Evolutionary conservation across 2,888 invertebrate species (phyloP).

Genomic region (Carpatolechia fugitivella): DNA sequence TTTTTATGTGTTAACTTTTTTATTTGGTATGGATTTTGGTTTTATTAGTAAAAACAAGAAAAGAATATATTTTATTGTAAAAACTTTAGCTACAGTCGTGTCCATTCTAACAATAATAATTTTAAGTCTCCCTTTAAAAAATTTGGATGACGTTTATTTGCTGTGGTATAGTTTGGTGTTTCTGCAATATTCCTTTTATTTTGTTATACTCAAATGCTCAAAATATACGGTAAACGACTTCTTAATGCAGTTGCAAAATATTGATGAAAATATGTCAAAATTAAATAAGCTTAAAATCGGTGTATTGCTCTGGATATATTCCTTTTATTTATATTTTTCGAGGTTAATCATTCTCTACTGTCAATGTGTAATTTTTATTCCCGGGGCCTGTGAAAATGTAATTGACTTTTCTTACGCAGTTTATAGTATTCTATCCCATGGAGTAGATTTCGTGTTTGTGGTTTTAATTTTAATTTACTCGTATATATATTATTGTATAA

Average conservation of each 20-base stretch:
- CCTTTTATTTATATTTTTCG: background rate
- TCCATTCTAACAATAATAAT: background rate
- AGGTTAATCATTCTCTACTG: background rate
- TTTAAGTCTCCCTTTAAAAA: background rate
- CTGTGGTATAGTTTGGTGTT: background rate
- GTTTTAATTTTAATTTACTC: background rate
- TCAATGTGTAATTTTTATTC: background rate
- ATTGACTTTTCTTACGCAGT: background rate
- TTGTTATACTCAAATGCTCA: background rate
- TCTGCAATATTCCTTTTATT: background rate
- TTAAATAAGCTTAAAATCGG: background rate
- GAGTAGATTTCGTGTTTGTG: background rate
- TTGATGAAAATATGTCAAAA: background rate
- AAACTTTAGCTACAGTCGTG: background rate
- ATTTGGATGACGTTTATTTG: background rate
- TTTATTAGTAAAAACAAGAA: background rate
- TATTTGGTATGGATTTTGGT: slow-evolving; percentile 1
- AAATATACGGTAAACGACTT: background rate
- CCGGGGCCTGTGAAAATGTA: background rate
- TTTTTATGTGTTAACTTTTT: background rate
- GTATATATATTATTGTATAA: background rate
- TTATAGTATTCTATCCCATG: background rate
- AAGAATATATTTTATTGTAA: background rate
- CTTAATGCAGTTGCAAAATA: background rate
- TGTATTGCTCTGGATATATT: background rate